Base-by-base conservation (phyloP, 2,888 invertebrate species). In the Conus canariensis region DNA sequence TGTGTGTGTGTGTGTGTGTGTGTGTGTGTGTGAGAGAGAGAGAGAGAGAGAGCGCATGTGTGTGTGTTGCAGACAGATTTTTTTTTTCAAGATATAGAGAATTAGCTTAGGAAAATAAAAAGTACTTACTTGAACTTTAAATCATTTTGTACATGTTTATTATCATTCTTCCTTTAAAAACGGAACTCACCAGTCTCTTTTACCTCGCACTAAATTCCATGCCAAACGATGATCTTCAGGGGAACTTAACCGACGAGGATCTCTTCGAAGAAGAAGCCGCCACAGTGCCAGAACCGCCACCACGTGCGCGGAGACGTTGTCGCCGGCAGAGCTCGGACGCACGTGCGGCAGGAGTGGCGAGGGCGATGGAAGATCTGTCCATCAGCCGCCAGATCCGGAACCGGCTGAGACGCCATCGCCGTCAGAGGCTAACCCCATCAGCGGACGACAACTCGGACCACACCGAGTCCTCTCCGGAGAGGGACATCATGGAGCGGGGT, bases 281-380 rank as follows among this genome's bases (percentile, higher is more conserved):
- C 16, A 16, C 64, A 64, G 64, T 64, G 14, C 82, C 82, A 70
- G 82, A 88, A 67, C 64, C 67, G 56, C 16, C 89, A 19, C 74
- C 89, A 58, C 67, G 74, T 0, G 12, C 85, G 14, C 30, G 82
- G 16, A 83, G 86, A 67, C 90, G 92, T 16, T 59, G 91, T 45
- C 89, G 91, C 67, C 91, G 93, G 77, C 94, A 94, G 30, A 92
- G 93, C 85, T 93, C 94, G 8, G 95, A 94, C 90, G 93, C 94
- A 6, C 91, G 94, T 85, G 89, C 94, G 16, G 91, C 93, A 59
- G 92, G 92, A 12, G 60, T 90, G 80, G 91, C 87, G 9, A 90
- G 91, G 19, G 90, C 82, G 25, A 89, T 60, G 7, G 89, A n/a
- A 0, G 70, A 85, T n/a, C 88, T 60, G 82, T 77, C 58, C 56